A percentile compares a stretch with the other conserved stretches of the same genome.
Conservation (phyloP, 1,140 invertebrate species). For the Philopotamus ludificatus region DNA sequence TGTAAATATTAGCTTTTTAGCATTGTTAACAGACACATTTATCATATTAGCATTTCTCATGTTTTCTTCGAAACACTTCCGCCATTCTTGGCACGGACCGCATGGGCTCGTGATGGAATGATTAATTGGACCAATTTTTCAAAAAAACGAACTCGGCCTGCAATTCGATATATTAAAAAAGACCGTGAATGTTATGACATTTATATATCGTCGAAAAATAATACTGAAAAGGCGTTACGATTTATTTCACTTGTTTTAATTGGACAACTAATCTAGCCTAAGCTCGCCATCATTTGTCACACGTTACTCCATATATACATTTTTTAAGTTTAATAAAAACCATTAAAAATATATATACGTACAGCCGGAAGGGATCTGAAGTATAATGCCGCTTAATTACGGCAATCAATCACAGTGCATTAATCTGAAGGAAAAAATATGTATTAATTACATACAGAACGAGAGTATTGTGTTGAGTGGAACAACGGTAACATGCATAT, state of each 20-base stretch:
- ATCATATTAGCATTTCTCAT: background rate
- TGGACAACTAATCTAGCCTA: background rate
- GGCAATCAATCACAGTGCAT: background rate
- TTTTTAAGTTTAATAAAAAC: too few relatives aligned
- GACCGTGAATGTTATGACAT: slow-evolving; percentile 15
- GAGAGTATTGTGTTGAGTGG: too few relatives aligned
- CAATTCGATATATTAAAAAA: background rate
- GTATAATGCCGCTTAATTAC: background rate
- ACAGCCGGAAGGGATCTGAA: too few relatives aligned
- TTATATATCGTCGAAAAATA: slow-evolving; percentile 13
- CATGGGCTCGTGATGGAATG: background rate
- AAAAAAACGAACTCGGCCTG: background rate
- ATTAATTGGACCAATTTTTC: slow-evolving; percentile 6
- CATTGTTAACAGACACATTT: background rate
- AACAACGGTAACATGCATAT: too few relatives aligned
- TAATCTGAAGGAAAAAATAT: background rate
- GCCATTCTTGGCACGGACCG: background rate
- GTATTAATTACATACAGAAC: too few relatives aligned
- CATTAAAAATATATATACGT: too few relatives aligned
- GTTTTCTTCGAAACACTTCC: background rate
- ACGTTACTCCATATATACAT: background rate
- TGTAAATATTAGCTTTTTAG: background rate
- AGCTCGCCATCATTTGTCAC: background rate
- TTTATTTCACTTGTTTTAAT: background rate
- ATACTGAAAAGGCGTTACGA: background rate